phyloP scores from a whole-genome alignment of 2,113 vertebrate species.

The Paraplagusia blochii region DNA sequence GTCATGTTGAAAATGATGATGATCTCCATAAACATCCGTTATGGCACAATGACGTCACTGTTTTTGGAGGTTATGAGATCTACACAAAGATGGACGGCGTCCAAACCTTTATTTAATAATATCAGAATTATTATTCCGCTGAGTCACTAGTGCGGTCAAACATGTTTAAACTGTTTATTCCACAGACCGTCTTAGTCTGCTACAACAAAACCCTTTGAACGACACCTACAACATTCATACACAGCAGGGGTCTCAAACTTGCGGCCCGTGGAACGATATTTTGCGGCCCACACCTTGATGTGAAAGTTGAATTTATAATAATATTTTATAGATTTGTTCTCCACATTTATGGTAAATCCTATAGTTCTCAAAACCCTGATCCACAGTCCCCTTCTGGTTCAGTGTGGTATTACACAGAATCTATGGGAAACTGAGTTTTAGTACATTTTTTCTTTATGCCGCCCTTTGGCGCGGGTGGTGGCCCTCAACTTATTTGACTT shows the following conservation, averaged over 20 bases:
- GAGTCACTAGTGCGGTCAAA: background rate
- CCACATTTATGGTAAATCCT: too few relatives aligned
- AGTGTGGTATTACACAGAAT: too few relatives aligned
- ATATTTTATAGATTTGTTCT: too few relatives aligned
- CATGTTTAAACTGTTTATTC: background rate
- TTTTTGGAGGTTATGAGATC: slow-evolving; percentile 17
- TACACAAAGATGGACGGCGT: slow-evolving; percentile 12
- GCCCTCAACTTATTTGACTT: too few relatives aligned
- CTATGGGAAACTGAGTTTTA: background rate
- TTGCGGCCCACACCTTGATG: too few relatives aligned
- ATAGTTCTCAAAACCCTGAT: too few relatives aligned
- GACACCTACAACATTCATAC: background rate
- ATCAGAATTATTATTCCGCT: too few relatives aligned
- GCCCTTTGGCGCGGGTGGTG: background rate
- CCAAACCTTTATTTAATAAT: background rate
- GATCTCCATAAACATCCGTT: slow-evolving; percentile 53
- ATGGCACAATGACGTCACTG: slow-evolving; percentile 25
- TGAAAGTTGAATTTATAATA: too few relatives aligned
- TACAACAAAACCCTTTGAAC: background rate
- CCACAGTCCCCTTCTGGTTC: too few relatives aligned
- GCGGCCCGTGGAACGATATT: too few relatives aligned
- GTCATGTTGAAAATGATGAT: slow-evolving; percentile 42
- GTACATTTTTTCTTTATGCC: too few relatives aligned
- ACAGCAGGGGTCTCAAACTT: too few relatives aligned
- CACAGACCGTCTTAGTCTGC: background rate